These are phyloP conservation scores for Leptobrachium ailaonicum DNA, from an alignment of 2,113 vertebrate genomes.

Conservation along the genomic window DNA sequence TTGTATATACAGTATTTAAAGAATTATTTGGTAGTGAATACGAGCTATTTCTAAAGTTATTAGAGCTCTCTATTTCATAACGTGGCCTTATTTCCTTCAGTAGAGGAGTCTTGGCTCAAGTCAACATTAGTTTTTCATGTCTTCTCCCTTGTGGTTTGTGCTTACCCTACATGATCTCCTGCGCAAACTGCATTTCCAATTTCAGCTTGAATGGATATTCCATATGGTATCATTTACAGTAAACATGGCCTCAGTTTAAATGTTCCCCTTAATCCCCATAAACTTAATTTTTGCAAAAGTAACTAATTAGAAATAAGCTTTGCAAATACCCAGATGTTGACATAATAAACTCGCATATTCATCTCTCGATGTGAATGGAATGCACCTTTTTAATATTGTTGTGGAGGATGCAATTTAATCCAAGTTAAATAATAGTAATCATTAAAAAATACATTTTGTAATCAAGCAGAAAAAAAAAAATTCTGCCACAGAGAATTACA, in stretches of 20 bases:
- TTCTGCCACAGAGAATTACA: not conserved
- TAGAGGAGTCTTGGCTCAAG: not conserved
- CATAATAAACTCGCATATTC: slow-evolving; percentile 8
- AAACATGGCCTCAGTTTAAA: slow-evolving; percentile 1
- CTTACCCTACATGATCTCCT: slow-evolving; percentile 5
- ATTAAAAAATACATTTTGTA: not conserved
- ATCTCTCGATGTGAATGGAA: not conserved
- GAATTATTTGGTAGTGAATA: too few relatives aligned
- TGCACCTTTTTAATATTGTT: not conserved
- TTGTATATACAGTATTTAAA: too few relatives aligned
- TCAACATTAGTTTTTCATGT: slow-evolving; percentile 4
- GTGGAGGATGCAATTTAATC: not conserved
- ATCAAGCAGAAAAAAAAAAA: not conserved
- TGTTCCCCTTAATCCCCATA: slow-evolving; percentile 11
- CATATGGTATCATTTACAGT: slow-evolving; percentile 25
- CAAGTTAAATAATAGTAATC: not conserved
- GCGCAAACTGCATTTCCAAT: not conserved
- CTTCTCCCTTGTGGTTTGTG: not conserved
- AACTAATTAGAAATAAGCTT: slow-evolving; percentile 22
- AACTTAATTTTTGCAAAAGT: slow-evolving; percentile 15
- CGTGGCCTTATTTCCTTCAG: not conserved
- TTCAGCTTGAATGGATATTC: slow-evolving; percentile 22
- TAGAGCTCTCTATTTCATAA: not conserved
- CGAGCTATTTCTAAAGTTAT: too few relatives aligned
- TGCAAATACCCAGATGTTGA: slow-evolving; percentile 18